Base-by-base conservation (phyloP, 2,113 vertebrate species). In the Menura novaehollandiae region DNA sequence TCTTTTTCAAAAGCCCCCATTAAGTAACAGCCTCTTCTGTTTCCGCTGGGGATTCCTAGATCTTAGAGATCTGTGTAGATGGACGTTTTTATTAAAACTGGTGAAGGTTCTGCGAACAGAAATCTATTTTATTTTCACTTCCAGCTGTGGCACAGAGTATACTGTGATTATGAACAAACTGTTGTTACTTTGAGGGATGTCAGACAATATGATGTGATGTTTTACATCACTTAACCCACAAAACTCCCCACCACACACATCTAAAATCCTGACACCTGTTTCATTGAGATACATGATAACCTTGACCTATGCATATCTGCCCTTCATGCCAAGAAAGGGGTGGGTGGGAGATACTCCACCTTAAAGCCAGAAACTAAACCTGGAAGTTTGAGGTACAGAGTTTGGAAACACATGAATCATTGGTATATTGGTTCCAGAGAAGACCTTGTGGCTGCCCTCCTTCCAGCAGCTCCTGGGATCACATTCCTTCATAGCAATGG, bases 251-350 rank as follows among this genome's bases (percentile, higher is more conserved):
- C 17, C 11, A 7, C 27, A 21, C 0, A 1, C 20, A 10, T 68
- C 39, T 64, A 0, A 47, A 76, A 20, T 55, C n/a, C 35, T 35
- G 41, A 46, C 6, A 37, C 14, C 13, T 44, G 4, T 62, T 67
- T 64, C 49, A 14, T 41, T 69, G n/a, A 69, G 26, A 21, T 52
- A 12, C 26, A 13, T 2, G 2, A 8, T 41, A 58, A 32, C 43
- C n/a, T 72, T 63, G 28, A 52, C 12, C 4, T 64, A 1, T 4
- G 30, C 2, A 0, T 20, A 6, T 64, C 33, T 20, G 19, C 46
- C 33, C 37, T 85, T 53, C 24, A 1, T 35, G 26, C 37, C 13
- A 27, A 14, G 11, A 63, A 51, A 3, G 4, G 8, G 17, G 1
- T 16, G 39, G 13, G 5, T 8, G 20, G 32, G 24, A 71, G 11